Evolutionary conservation across 2,888 invertebrate species (phyloP).

Genomic region (Lomographa bimaculata): DNA sequence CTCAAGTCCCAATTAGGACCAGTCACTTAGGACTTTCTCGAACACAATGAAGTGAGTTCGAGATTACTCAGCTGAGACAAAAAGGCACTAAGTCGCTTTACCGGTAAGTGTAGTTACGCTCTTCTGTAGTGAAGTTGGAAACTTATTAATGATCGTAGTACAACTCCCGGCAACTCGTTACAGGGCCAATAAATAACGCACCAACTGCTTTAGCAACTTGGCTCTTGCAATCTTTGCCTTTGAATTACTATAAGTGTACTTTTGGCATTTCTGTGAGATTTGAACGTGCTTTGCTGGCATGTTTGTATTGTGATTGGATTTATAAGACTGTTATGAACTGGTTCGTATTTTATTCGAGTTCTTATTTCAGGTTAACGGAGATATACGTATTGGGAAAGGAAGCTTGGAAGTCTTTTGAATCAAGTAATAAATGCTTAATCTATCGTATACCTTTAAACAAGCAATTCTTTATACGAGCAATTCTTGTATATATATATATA

Average conservation of each 20-base stretch:
- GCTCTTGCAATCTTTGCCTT: conserved; percentile 52
- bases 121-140: conserved; percentile 40
- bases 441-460: too few relatives aligned
- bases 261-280: conserved; percentile 32
- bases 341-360: too few relatives aligned
- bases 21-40: conserved; percentile 43
- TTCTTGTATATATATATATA: too few relatives aligned
- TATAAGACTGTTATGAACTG: conserved; percentile 4
- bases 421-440: too few relatives aligned
- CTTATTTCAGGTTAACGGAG: too few relatives aligned
- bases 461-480: too few relatives aligned
- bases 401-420: too few relatives aligned
- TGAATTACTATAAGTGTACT: conserved; percentile 40
- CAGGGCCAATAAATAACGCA: conserved; percentile 64
- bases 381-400: too few relatives aligned
- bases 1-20: conserved; percentile 31
- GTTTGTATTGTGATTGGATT: conserved; percentile 14
- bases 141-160: conserved; percentile 68
- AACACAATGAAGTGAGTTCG: conserved; percentile 26
- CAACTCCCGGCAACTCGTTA: conserved; percentile 67
- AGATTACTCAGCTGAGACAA: conserved; percentile 29
- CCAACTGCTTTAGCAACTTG: conserved; percentile 48
- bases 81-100: conserved; percentile 14
- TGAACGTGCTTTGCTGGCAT: conserved; percentile 9
- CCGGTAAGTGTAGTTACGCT: conserved; percentile 39